These are phyloP conservation scores for Lutjanus campechanus DNA, from an alignment of 2,797 vertebrate species.

Conservation along the genomic window DNA sequence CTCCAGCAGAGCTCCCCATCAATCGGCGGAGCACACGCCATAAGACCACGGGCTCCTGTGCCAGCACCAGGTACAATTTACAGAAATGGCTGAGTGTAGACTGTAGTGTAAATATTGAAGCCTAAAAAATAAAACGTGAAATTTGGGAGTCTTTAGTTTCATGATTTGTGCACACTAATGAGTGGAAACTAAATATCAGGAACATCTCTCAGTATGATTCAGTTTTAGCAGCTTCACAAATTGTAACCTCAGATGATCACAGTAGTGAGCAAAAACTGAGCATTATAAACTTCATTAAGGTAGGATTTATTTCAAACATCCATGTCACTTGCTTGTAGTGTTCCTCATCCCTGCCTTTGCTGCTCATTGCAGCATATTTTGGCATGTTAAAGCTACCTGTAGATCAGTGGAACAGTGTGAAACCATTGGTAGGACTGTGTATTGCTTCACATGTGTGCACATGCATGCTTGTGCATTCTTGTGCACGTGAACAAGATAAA, in stretches of 20 bases:
- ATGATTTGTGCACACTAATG: background rate
- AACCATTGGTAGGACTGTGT: background rate
- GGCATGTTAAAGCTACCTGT: background rate
- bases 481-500: background rate
- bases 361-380: background rate
- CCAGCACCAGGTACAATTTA: constrained; percentile 93
- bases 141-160: background rate
- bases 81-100: background rate
- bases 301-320: background rate
- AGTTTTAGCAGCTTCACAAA: too few species aligned
- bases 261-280: background rate
- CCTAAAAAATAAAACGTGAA: background rate
- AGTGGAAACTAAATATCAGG: background rate
- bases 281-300: background rate
- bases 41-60: constrained; percentile 99
- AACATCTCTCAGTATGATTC: background rate
- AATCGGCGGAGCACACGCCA: constrained; percentile 99
- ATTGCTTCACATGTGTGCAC: background rate
- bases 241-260: too few species aligned
- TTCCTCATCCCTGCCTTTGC: background rate
- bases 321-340: background rate
- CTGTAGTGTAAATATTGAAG: background rate
- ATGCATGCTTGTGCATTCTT: too few species aligned
- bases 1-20: constrained; percentile 99
- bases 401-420: background rate